Base-by-base conservation (phyloP, 2,888 invertebrate species). In the Diarsia rubi region DNA sequence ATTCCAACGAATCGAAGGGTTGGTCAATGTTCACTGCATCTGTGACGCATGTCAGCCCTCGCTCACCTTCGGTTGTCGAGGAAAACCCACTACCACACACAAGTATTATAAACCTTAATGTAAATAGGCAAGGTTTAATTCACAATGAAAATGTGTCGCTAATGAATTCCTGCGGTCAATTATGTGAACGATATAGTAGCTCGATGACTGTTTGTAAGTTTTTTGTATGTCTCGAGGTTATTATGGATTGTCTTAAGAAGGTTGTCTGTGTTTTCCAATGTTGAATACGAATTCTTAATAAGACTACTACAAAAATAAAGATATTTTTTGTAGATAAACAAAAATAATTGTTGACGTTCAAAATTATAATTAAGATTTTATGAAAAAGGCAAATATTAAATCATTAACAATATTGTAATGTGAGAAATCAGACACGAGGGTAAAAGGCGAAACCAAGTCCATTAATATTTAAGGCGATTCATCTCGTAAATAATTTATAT, bases 31-130 rank as follows among this genome's bases (percentile, higher is more conserved):
- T 76, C 86, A 78, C 66, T 81, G 70, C 84, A 87, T 80, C n/a
- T 73, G 76, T 94, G 94, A 94, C 94, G 94, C 93, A 94, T 88
- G 74, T 83, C 88, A 78, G 84, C 92, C 93, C 93, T 89, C 75
- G 93, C 85, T 94, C 89, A 93, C 94, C 93, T 94, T 95, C 92
- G 75, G 74, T 42, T 52, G 82, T 87, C 82, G 87, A 91, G 94
- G 91, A 94, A 95, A 95, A 94, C 92, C 94, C 91, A 89, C 54
- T 27, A 45, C 64, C 24, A 70, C 47, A 11, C 8, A 64, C 83
- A 79, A 69, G 68, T 64, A 85, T 84, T 87, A 82, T 74, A 70
- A 68, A 84, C 91, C 88, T 85, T 89, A 89, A 84, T 42, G 0
- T 12, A 60, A 27, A 73, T 24, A 14, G 0, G 42, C 66, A 92